Conservation (phyloP, 1,140 invertebrate genomes). For the Callitettix versicolor region DNA sequence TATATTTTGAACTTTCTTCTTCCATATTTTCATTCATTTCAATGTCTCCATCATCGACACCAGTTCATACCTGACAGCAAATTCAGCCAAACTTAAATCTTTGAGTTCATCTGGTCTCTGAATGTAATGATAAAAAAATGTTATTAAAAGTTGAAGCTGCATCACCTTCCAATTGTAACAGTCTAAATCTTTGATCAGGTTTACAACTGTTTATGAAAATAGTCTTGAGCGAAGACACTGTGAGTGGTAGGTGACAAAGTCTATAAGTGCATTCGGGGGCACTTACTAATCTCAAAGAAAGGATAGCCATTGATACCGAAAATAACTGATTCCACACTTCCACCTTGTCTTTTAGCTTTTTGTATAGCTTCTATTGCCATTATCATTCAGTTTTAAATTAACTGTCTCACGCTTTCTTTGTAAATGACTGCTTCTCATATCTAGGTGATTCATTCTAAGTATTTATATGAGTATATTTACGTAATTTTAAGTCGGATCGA, state of each 20-base stretch:
- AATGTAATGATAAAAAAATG: constrained; percentile 32
- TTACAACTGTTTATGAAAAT: constrained; percentile 31
- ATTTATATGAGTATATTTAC: too few relatives aligned
- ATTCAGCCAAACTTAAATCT: constrained; percentile 29
- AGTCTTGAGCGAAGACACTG: constrained; percentile 26
- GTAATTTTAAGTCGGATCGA: too few relatives aligned
- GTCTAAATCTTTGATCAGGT: constrained; percentile 22
- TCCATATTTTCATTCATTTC: too few relatives aligned
- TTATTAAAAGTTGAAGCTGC: constrained; percentile 27
- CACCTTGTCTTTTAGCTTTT: constrained; percentile 24
- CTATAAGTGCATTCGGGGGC: constrained; percentile 29
- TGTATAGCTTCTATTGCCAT: constrained; percentile 25
- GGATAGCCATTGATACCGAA: constrained; percentile 14
- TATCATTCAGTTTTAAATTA: constrained; percentile 30
- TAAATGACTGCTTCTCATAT: too few relatives aligned
- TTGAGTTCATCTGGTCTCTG: constrained; percentile 26
- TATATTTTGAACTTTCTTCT: too few relatives aligned
- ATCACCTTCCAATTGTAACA: constrained; percentile 28
- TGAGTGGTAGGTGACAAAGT: constrained; percentile 29
- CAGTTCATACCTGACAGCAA: constrained; percentile 29
- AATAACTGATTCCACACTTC: constrained; percentile 27
- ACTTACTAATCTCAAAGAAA: constrained; percentile 27
- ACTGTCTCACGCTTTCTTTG: too few relatives aligned
- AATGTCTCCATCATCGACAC: too few relatives aligned
- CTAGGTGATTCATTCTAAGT: too few relatives aligned